Percentiles rank a stretch among this genome's conserved stretches.
Conservation (phyloP, 2,113 vertebrate species). For the Lepisosteus osseus region DNA sequence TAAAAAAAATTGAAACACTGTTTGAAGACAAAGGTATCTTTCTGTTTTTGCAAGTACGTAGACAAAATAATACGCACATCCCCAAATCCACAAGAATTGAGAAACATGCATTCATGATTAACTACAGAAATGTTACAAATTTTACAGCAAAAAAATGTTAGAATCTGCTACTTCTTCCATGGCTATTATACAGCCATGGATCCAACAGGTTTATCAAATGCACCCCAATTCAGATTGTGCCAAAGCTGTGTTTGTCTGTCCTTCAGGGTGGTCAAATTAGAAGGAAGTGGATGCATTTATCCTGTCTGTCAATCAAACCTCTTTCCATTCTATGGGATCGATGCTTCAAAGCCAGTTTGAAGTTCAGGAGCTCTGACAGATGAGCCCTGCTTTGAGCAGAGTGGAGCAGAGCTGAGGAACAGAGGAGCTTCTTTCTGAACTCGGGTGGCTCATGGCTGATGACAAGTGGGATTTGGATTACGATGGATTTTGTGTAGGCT, state of each 20-base stretch:
- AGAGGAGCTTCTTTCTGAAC: too few relatives aligned
- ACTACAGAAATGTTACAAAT: slow-evolving; percentile 19
- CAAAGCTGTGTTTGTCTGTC: not conserved
- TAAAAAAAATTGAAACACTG: too few relatives aligned
- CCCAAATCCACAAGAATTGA: slow-evolving; percentile 19
- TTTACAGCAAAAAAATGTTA: not conserved
- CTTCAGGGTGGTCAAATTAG: slow-evolving; percentile 13
- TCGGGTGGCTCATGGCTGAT: too few relatives aligned
- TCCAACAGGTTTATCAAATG: not conserved
- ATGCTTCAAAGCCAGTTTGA: too few relatives aligned
- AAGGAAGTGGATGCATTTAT: slow-evolving; percentile 4
- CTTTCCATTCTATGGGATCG: not conserved
- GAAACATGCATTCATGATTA: not conserved
- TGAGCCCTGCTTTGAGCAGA: too few relatives aligned
- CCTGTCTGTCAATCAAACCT: not conserved
- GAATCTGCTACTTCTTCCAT: not conserved
- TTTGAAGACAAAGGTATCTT: too few relatives aligned
- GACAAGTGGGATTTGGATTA: too few relatives aligned
- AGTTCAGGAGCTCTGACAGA: too few relatives aligned
- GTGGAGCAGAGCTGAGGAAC: too few relatives aligned
- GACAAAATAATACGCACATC: slow-evolving; percentile 39
- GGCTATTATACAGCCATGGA: not conserved
- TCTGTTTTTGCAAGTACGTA: not conserved
- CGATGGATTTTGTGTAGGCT: too few relatives aligned
- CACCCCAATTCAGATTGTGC: not conserved